phyloP scores from a whole-genome alignment of 2,888 invertebrate species.

The Ormyrus nitidulus region DNA sequence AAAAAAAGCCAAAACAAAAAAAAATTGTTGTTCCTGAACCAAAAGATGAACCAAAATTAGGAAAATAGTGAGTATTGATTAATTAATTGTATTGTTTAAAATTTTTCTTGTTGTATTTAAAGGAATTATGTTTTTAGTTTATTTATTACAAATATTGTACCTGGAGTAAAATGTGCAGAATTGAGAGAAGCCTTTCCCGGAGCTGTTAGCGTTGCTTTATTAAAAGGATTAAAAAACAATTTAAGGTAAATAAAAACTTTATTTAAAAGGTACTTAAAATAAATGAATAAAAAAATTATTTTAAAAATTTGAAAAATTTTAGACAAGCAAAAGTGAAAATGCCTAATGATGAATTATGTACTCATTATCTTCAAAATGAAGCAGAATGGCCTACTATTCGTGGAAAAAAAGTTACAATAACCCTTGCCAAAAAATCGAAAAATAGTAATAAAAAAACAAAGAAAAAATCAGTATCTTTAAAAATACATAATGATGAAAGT shows the following conservation, averaged over 20 bases:
- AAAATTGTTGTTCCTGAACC: conserved; percentile 61
- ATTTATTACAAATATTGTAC: conserved; percentile 64
- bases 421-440: conserved; percentile 45
- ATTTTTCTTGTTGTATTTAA: background rate
- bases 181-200: conserved; percentile 64
- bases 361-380: conserved; percentile 56
- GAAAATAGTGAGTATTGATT: conserved; percentile 64
- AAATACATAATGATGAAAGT: conserved; percentile 26
- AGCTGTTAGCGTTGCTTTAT: conserved; percentile 59
- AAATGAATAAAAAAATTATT: conserved; percentile 3
- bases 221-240: conserved; percentile 56
- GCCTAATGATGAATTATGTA: conserved; percentile 23
- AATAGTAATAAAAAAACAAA: conserved; percentile 16
- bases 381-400: conserved; percentile 60
- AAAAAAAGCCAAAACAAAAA: conserved; percentile 56
- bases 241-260: conserved; percentile 52
- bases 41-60: conserved; percentile 56
- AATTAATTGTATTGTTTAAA: conserved; percentile 6
- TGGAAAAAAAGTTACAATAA: conserved; percentile 57
- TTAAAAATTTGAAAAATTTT: conserved; percentile 1
- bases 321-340: conserved; percentile 52
- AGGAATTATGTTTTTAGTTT: conserved; percentile 59
- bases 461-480: conserved; percentile 26
- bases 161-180: conserved; percentile 61
- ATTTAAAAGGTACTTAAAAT: too few species aligned